phyloP scores from a whole-genome alignment of 1,140 invertebrate species.

The Hycleus cichorii region DNA sequence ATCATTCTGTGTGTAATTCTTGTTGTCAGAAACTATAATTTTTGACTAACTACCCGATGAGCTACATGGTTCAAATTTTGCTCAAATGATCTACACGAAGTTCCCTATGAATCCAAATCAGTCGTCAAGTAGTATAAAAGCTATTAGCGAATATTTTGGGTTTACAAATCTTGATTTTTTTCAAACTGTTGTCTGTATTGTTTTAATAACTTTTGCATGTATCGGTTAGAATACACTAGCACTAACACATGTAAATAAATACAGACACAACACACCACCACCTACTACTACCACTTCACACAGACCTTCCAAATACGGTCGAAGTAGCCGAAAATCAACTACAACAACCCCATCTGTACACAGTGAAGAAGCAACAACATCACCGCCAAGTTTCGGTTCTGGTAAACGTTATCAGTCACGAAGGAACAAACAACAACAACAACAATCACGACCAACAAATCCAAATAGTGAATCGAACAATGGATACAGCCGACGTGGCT shows the following conservation, averaged over 20 bases:
- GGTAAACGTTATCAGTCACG: conserved; percentile 36
- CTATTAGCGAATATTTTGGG: too few species aligned
- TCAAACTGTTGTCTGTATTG: too few species aligned
- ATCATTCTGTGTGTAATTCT: too few species aligned
- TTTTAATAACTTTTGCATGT: not conserved
- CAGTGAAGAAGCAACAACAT: conserved; percentile 49
- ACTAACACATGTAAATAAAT: conserved; percentile 43
- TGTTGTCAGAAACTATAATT: too few species aligned
- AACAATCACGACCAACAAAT: conserved; percentile 17
- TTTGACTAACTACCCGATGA: too few species aligned
- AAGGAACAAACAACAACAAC: conserved; percentile 28
- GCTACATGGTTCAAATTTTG: too few species aligned
- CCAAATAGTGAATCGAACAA: conserved; percentile 36
- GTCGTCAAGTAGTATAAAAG: too few species aligned
- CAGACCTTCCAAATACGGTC: conserved; percentile 36
- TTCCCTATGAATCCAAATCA: too few species aligned
- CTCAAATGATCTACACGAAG: too few species aligned
- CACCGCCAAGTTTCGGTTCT: conserved; percentile 36
- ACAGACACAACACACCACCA: conserved; percentile 36
- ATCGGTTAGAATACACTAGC: conserved; percentile 14
- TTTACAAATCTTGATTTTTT: too few species aligned
- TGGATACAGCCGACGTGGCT: conserved; percentile 48
- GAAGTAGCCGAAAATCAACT: conserved; percentile 36
- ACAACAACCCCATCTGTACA: conserved; percentile 52
- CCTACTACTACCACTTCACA: conserved; percentile 2